Evolutionary conservation across 2,113 vertebrate species (phyloP), one percentile per base, ranked within the genome.

Genomic region (Amia ocellicauda): DNA sequence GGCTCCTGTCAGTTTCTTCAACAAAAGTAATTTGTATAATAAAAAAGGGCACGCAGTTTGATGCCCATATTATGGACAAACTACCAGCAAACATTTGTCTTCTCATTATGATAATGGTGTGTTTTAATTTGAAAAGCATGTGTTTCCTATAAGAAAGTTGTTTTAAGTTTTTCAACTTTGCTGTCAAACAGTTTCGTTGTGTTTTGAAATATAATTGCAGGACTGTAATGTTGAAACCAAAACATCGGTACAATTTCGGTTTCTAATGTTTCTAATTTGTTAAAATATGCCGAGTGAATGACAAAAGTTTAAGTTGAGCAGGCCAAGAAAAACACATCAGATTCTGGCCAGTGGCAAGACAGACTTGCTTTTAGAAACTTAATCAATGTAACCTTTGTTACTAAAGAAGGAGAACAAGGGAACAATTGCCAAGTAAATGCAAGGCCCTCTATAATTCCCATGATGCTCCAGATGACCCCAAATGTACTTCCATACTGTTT

Each of bases 111-210:
- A 85, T 88, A 86, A 88, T 78, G 75, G 73, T 62, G 54, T 73
- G 69, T 72, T 80, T 80, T 90, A 85, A 90, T 91, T 89, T 80
- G 66, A 50, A 78, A 74, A 78, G 84, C 84, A 75, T 89, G 76
- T 89, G 86, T 90, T 93, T 92, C 81, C 78, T 80, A 84, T 90
- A 84, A 89, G 83, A 85, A 84, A 80, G 75, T 85, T 85, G 82
- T 89, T 89, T 84, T 58, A 89, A 77, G 85, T 77, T 67, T 79
- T 78, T 87, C 82, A 67, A 74, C 81, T 73, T 71, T 66, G 78
- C 81, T 72, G 73, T 93, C 80, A 89, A 91, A 91, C 62, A 27
- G 72, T 88, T 90, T 84, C 26, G 62, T 81, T 71, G 77, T 83
- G 76, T 87, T 89, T 85, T 81, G 80, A 88, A 83, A 90, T 86